Base-by-base conservation (phyloP, 2,797 vertebrate species). In the Intellagama lesueurii region DNA sequence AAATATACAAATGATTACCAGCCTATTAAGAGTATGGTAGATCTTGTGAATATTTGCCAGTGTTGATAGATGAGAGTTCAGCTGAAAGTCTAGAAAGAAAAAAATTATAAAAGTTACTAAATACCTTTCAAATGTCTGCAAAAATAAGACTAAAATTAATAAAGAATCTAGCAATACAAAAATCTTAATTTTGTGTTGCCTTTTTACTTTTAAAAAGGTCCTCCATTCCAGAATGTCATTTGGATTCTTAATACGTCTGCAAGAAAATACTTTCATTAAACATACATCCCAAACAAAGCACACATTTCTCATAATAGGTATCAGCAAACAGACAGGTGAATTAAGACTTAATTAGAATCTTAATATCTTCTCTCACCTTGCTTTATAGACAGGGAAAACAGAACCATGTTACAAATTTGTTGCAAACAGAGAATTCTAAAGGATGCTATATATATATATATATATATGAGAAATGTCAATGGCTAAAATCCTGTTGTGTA, bases 1-100 rank as follows among this genome's bases (percentile, higher is more conserved):
- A 96, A 94, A 94, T 40, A 75, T 86, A 90, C 91, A 89, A 94
- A 92, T 94, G 96, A 96, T 99, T 98, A 99, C 99, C 98, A 99
- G 99, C 96, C 98, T 99, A 97, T 99, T 99, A 97, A 99, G 98
- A 94, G 99, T 99, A 97, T 99, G 99, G 96, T 99, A 99, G 97
- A 99, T 99, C 98, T 99, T 99, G 97, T 99, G 99, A 98, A 99
- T 99, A 97, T 98, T 99, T 97, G 99, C 99, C 98, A 99, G 98
- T 95, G 99, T 99, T 97, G 98, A 99, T 96, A 99, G 98, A 96
- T 99, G 98, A 97, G 99, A 99, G 97, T 98, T 99, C 98, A 99
- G 98, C 96, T 99, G 99, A 98, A 99, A 99, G 98, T 99, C 99
- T 99, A 96, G 86, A 96, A 83, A 24, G 11, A n/a, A 86, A 24